Base-by-base conservation (phyloP, 2,113 vertebrate species). In the Pungitius pungitius region DNA sequence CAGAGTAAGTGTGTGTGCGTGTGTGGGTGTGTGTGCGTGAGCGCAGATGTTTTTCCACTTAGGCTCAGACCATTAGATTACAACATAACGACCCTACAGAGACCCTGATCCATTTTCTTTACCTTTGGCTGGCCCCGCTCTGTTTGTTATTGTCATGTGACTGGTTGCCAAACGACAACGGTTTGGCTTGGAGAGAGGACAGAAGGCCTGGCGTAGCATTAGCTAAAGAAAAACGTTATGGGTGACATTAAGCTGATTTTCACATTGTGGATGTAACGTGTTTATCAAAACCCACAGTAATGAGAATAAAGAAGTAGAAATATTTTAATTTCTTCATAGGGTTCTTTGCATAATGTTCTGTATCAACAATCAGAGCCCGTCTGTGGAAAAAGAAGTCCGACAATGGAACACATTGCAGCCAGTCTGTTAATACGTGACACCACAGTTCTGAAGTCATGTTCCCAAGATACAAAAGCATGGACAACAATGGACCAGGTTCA, bases 1-100 rank as follows among this genome's bases (percentile, higher is more conserved):
- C 97, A 33, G 95, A 96, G 97, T 99, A 92, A 96, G 97, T 51
- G 15, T 20, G 43, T 45, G 22, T 14, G 51, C 7, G n/a, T 24
- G 49, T 24, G n/a, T 24, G n/a, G 24, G 45, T n/a, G 45, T 49
- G 43, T 8, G 17, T 49, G 45, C n/a, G 45, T 49, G 47, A 3
- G 45, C 9, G 40, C 17, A 49, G 20, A 49, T 5, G 9, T 42
- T 42, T 15, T 15, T 51, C 47, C 47, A 22, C 47, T 12, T 9
- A 11, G 47, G 47, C 47, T 49, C 47, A 49, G 8, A 20, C 8
- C 7, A 51, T 51, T 3, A 51, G 9, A 14, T 5, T 15, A 51
- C 10, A 22, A n/a, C 47, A 49, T 49, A 49, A 49, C 9, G 8
- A 11, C 18, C 45, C 20, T n/a, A 1, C 8, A 45, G 17, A 45